Evolutionary conservation across 1,140 invertebrate genomes (phyloP).

Genomic region (Bombus sylvicola): DNA sequence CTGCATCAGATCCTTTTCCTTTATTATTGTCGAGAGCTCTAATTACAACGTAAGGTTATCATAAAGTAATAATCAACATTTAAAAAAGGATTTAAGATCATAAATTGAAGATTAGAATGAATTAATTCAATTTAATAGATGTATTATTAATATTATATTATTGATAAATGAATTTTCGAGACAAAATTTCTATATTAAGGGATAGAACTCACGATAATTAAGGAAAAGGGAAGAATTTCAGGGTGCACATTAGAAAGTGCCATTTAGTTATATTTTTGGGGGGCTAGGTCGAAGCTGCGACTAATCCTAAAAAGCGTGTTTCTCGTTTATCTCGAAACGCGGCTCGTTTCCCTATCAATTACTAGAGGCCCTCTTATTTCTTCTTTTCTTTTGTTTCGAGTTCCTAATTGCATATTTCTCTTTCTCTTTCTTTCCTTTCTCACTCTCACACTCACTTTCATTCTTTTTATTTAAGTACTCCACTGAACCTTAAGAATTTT

Average conservation of each 20-base stretch:
- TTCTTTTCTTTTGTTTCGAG: slow-evolving; percentile 6
- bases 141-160: neutral
- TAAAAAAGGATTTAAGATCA: neutral
- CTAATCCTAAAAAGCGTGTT: slow-evolving; percentile 67
- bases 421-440: slow-evolving; percentile 52
- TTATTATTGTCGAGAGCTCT: neutral
- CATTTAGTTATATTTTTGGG: slow-evolving; percentile 23
- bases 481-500: slow-evolving; percentile 36
- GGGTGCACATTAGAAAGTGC: slow-evolving; percentile 23
- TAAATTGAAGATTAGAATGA: too few relatives aligned
- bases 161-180: neutral
- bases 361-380: slow-evolving; percentile 52
- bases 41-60: neutral
- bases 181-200: neutral
- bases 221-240: slow-evolving; percentile 31
- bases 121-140: neutral
- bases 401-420: slow-evolving; percentile 14
- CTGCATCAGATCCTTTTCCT: slow-evolving; percentile 12
- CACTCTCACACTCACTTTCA: neutral
- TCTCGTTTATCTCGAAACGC: slow-evolving; percentile 53
- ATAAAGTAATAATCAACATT: neutral
- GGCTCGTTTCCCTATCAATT: slow-evolving; percentile 49
- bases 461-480: slow-evolving; percentile 21
- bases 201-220: neutral
- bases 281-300: slow-evolving; percentile 65